Evolutionary conservation across 2,113 vertebrate species (phyloP), one percentile per base, ranked within the genome.

Genomic region (Sitta europaea): DNA sequence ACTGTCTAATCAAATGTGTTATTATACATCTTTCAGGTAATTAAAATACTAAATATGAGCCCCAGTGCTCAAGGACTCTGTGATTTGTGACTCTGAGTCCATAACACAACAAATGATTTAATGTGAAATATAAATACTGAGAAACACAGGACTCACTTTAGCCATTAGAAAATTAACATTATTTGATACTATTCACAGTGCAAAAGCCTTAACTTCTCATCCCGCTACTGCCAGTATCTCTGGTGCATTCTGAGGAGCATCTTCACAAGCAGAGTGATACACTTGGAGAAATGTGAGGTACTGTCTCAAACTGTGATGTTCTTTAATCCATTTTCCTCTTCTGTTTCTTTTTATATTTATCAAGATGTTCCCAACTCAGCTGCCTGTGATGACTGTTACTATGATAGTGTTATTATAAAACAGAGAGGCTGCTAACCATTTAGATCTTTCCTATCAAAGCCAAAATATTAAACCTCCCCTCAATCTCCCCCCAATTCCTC

Each of bases 21-120:
- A 88, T 84, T 73, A 62, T 90, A 40, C 27, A 43, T 67, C 35
- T 85, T 94, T 58, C 33, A 76, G 27, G 53, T 84, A 90, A 81
- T 95, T 89, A 47, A 72, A 50, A 79, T 86, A 92, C 45, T 85
- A 90, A 92, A 88, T 87, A 86, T 18, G 27, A 90, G 36, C 3
- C 33, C 9, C 38, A 55, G 14, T 38, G 43, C 65, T 88, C 74
- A 85, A 45, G 29, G 35, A 77, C 45, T 79, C 61, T 43, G 15
- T 91, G 70, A 93, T 86, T 82, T 87, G 24, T 72, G 51, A 63
- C 29, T 66, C 48, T 73, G 35, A 79, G 43, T 67, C 36, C 43
- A 38, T 71, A 87, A 87, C 27, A 35, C 71, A 89, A 78, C 18
- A 58, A 84, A 82, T 77, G 11, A 61, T 94, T 94, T 88, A 88